Evolutionary conservation across 1,140 invertebrate genomes (phyloP), one percentile per base, ranked within the genome.

Genomic region (Eubasilissa regina): DNA sequence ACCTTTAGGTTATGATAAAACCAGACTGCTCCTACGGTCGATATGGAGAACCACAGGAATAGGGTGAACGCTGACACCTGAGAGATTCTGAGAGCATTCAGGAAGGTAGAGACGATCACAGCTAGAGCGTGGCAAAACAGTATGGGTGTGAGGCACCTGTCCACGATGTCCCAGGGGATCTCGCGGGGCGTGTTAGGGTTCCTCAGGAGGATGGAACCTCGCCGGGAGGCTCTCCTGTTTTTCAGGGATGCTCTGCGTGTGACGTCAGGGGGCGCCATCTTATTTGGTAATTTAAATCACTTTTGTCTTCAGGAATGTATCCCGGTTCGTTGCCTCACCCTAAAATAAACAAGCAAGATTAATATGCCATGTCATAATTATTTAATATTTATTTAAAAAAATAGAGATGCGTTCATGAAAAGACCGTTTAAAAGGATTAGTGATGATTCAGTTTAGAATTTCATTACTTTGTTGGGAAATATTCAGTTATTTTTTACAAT

Each of bases 1-100:
- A 95, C 94, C 92, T 95, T 94, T 53, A 95, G 89, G 86, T 95
- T 95, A 84, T 95, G 94, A 85, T 95, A 95, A 86, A 95, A 95
- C 85, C 94, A 90, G 3, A 95, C 92, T 0, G 92, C 92, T 10
- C 93, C 93, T 74, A 94, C 89, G 25, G 93, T 93, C 56, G 92
- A 90, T 55, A 93, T 87, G 21, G 94, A 87, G 83, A 95, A 93
- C 88, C 93, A 91, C 13, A 95, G 89, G 86, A 95, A 95, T 0
- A 95, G 88, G 1, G 93, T 92, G 84, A 95, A 93, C 75, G 93
- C 93, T 1, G 94, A 94, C 47, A 94, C 91, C 85, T 93, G 91
- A 51, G 93, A 94, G 80, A 95, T 92, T 78, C 92, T 91, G 56
- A 95, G 87, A 19, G 89, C 89, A 85, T 95, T 94, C 19, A 95